Evolutionary conservation across 2,113 vertebrate genomes (phyloP).

Genomic region (Hippocampus comes): DNA sequence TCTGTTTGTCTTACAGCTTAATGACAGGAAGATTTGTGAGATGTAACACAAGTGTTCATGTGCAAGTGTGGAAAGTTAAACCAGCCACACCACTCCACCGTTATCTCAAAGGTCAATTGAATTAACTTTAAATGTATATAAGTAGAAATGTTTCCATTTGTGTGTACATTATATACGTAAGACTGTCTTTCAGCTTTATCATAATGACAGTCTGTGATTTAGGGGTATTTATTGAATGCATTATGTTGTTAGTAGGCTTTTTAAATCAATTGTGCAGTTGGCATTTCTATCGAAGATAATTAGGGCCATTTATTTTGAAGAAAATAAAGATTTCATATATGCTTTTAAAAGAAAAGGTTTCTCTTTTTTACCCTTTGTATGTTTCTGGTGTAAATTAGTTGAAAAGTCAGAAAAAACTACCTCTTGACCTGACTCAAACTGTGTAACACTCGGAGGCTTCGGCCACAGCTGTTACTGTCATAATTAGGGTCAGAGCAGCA

Average conservation of each 20-base stretch:
- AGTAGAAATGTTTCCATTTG: neutral
- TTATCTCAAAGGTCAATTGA: slow-evolving; percentile 3
- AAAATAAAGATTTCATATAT: neutral
- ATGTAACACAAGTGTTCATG: neutral
- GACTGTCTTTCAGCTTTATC: neutral
- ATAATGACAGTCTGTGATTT: neutral
- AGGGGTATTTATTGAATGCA: neutral
- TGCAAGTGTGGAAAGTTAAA: neutral
- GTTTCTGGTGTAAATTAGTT: neutral
- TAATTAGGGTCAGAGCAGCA: neutral
- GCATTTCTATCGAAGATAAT: neutral
- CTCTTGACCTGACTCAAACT: neutral
- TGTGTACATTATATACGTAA: neutral
- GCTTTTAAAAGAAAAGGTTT: neutral
- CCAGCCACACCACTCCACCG: neutral
- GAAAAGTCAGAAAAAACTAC: neutral
- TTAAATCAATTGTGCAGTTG: neutral
- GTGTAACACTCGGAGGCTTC: neutral
- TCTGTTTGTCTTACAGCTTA: neutral
- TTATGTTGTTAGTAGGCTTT: neutral
- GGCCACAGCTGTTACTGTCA: neutral
- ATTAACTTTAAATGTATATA: neutral
- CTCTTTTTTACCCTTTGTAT: neutral
- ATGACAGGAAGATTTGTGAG: neutral
- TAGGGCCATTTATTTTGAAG: neutral